Evolutionary conservation across 2,113 vertebrate species (phyloP).

Genomic region (Stegastes partitus): DNA sequence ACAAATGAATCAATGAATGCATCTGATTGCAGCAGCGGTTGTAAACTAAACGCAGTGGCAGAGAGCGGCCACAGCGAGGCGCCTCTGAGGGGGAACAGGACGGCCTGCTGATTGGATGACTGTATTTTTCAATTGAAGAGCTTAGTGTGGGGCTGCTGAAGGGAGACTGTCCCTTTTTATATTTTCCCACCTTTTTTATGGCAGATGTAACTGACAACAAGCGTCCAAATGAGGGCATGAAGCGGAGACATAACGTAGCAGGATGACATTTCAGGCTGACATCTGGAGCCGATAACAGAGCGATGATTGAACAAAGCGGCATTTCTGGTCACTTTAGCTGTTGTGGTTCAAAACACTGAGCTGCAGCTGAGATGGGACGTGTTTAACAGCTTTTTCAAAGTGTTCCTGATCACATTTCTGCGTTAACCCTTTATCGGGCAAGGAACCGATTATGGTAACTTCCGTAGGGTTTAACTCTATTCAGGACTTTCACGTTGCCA

Average conservation of each 20-base stretch:
- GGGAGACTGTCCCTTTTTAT: slow-evolving; percentile 1
- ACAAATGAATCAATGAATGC: slow-evolving; percentile 9
- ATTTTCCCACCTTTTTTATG: neutral
- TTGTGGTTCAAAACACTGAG: too few species aligned
- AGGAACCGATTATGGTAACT: too few species aligned
- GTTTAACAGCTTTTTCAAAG: neutral
- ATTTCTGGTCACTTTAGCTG: too few species aligned
- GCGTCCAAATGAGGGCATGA: too few species aligned
- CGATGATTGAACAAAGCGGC: too few species aligned
- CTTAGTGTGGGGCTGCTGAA: slow-evolving; percentile 12
- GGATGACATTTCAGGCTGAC: too few species aligned
- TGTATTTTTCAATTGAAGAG: slow-evolving; percentile 28
- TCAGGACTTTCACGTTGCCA: too few species aligned
- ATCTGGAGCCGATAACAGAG: too few species aligned
- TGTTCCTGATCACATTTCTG: neutral
- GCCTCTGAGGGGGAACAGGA: slow-evolving; percentile 7
- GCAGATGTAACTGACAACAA: too few species aligned
- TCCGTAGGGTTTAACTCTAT: too few species aligned
- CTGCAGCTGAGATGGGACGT: neutral
- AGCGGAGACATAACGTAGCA: too few species aligned
- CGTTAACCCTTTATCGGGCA: too few species aligned
- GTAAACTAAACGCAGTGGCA: slow-evolving; percentile 3
- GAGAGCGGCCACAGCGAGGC: slow-evolving; percentile 48
- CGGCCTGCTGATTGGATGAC: slow-evolving; percentile 42
- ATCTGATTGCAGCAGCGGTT: slow-evolving; percentile 10